Conservation (phyloP, 2,113 vertebrate genomes). For the Axis porcinus region DNA sequence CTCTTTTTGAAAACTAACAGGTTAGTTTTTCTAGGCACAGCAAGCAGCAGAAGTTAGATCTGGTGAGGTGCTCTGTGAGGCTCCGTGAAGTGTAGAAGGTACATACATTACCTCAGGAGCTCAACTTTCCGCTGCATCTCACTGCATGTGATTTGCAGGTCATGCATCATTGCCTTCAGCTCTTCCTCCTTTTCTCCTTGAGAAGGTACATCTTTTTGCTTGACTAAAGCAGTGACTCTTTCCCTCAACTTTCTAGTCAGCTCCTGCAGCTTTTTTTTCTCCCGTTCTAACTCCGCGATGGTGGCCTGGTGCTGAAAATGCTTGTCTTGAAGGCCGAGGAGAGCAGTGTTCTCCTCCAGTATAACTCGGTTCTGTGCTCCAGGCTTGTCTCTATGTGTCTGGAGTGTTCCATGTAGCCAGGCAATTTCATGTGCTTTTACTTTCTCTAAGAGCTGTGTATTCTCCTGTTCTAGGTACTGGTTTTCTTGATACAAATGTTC, state of each 20-base stretch:
- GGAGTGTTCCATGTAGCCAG: background rate
- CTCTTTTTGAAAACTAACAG: conserved; percentile 5
- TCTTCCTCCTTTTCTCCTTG: conserved; percentile 75
- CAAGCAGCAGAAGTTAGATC: conserved; percentile 53
- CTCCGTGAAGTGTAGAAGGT: background rate
- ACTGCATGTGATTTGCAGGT: conserved; percentile 82
- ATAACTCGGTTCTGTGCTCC: conserved; percentile 26
- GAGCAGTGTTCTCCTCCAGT: conserved; percentile 42
- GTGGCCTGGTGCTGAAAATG: rapidly evolving
- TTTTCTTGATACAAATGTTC: conserved; percentile 71
- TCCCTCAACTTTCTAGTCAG: conserved; percentile 59
- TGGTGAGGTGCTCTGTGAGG: background rate
- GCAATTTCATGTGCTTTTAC: conserved; percentile 66
- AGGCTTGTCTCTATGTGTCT: background rate
- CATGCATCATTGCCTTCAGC: conserved; percentile 73
- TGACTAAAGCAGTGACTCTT: conserved; percentile 37
- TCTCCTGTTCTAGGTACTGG: conserved; percentile 63
- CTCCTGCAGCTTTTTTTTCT: conserved; percentile 62
- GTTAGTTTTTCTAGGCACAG: conserved; percentile 80
- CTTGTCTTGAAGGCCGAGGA: background rate
- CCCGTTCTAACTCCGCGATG: background rate
- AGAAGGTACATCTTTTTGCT: conserved; percentile 55
- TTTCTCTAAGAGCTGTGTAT: conserved; percentile 58
- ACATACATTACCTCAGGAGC: conserved; percentile 89
- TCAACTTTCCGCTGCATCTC: conserved; percentile 84